phyloP scores from a whole-genome alignment of 2,797 vertebrate genomes.

The Halcyon leucocephala region DNA sequence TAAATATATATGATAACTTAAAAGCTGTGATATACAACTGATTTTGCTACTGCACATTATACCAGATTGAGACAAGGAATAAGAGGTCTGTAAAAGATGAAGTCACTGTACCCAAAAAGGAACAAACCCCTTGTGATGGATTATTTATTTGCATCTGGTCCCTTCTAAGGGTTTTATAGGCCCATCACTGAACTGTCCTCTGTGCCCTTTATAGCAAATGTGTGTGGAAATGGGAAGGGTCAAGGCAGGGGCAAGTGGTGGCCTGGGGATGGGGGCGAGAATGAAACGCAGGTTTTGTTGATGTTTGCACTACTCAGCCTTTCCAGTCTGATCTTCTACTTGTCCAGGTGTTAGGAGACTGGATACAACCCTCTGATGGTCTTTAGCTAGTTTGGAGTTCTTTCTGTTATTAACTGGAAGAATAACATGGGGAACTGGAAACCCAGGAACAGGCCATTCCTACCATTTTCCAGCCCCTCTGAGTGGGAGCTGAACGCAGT shows the following conservation, averaged over 20 bases:
- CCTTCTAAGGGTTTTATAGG: background rate
- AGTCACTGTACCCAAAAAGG: background rate
- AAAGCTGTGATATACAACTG: background rate
- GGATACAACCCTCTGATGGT: background rate
- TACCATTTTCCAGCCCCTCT: background rate
- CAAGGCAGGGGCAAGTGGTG: background rate
- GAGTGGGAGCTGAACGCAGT: background rate
- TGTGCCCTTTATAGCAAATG: background rate
- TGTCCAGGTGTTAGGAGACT: background rate
- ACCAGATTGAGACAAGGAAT: background rate
- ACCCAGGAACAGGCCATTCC: background rate
- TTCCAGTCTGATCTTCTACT: background rate
- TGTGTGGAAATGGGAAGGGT: background rate
- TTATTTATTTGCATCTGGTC: background rate
- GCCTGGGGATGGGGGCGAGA: background rate
- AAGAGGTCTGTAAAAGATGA: background rate
- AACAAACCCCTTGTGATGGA: background rate
- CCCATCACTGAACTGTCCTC: background rate
- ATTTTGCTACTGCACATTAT: background rate
- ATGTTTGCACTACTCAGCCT: background rate
- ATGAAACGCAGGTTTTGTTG: background rate
- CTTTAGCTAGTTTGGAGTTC: background rate
- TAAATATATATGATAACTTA: background rate
- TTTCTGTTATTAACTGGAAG: background rate
- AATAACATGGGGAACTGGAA: fast-evolving